phyloP scores from a whole-genome alignment of 2,113 vertebrate species.

The Poicephalus meyeri region DNA sequence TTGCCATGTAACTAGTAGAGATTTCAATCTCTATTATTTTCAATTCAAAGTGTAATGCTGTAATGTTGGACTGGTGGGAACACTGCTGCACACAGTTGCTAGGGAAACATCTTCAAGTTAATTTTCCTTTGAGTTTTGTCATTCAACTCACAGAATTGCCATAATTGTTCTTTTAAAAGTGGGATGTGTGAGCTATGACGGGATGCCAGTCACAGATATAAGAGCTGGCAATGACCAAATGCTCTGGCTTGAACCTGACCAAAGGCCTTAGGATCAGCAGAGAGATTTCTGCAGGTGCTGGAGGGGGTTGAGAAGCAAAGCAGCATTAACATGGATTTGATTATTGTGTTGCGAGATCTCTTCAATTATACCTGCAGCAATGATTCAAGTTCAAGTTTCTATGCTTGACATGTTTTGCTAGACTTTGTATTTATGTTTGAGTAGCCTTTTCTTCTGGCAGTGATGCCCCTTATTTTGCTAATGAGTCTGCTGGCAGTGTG shows the following conservation, averaged over 20 bases:
- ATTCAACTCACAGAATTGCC: neutral
- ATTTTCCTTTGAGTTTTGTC: constrained; percentile 42
- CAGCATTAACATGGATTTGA: constrained; percentile 43
- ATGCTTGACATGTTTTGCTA: constrained; percentile 25
- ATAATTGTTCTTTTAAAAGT: constrained; percentile 12
- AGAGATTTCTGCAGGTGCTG: constrained; percentile 62
- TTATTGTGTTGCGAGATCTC: constrained; percentile 35
- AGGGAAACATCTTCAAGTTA: constrained; percentile 42
- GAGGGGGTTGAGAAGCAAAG: constrained; percentile 35
- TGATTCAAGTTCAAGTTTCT: constrained; percentile 3
- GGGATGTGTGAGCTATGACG: neutral
- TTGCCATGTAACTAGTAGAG: neutral
- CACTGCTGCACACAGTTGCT: constrained; percentile 25
- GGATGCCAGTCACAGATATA: constrained; percentile 51
- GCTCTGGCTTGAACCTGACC: constrained; percentile 18
- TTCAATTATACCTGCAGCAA: constrained; percentile 14
- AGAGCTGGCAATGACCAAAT: constrained; percentile 55
- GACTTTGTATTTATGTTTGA: constrained; percentile 16
- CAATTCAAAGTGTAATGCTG: neutral
- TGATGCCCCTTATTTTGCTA: constrained; percentile 32
- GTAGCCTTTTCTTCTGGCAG: constrained; percentile 40
- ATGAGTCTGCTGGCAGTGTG: neutral
- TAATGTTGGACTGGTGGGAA: neutral
- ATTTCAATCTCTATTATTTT: neutral
- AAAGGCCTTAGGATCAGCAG: constrained; percentile 43